Percentiles rank a stretch among this genome's conserved stretches.
Evolutionary conservation across 2,797 vertebrate genomes (phyloP).

Genomic region (Erpetoichthys calabaricus): DNA sequence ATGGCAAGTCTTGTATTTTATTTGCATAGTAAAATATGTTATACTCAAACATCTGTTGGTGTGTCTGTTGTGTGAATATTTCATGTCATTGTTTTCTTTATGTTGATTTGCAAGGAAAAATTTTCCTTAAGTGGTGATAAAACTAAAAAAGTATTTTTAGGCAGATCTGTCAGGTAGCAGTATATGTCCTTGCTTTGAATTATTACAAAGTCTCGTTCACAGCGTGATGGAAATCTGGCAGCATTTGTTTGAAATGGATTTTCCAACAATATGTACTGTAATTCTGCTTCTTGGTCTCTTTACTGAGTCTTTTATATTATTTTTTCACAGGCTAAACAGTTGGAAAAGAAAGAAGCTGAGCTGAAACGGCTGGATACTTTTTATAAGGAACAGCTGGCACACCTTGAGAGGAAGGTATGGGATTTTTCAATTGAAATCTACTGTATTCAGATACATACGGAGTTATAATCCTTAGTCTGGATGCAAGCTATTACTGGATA

Average conservation of each 20-base stretch:
- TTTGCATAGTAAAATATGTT: too few species aligned
- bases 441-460: too few species aligned
- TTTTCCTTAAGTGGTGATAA: not conserved
- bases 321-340: slow-evolving; percentile 48
- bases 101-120: too few species aligned
- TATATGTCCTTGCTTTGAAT: not conserved
- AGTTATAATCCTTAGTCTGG: too few species aligned
- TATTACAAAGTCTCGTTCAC: not conserved
- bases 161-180: not conserved
- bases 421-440: not conserved
- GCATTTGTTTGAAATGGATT: not conserved
- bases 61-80: too few species aligned
- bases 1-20: too few species aligned
- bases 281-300: slow-evolving; percentile 5
- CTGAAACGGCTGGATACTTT: slow-evolving; percentile 58
- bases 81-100: too few species aligned
- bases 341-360: slow-evolving; percentile 67
- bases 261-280: not conserved
- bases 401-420: slow-evolving; percentile 74
- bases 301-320: slow-evolving; percentile 3
- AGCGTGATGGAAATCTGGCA: not conserved
- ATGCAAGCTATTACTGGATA: too few species aligned
- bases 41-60: too few species aligned
- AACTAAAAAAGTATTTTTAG: not conserved
- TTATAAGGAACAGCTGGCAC: slow-evolving; percentile 72